Conservation (phyloP, 2,797 vertebrate species). For the Pseudochromis fuscus region DNA sequence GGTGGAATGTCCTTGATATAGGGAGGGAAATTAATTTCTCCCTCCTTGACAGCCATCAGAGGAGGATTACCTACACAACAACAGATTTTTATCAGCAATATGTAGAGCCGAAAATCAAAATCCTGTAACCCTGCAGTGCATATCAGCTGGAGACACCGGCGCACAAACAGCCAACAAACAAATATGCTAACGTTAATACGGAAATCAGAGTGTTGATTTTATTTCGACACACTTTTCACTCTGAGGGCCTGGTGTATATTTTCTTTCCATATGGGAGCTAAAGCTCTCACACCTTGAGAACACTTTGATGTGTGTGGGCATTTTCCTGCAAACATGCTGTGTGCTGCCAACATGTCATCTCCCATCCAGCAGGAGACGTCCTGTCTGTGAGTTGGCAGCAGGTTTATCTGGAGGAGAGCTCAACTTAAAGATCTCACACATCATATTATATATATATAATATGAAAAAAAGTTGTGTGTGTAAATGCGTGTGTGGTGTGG, state of each 20-base stretch:
- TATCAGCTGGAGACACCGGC: conserved; percentile 7
- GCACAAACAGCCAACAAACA: not conserved
- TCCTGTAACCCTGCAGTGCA: not conserved
- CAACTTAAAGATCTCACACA: conserved; percentile 6
- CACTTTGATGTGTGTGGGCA: conserved; percentile 20
- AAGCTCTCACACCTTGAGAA: conserved; percentile 27
- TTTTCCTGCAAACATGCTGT: conserved; percentile 69
- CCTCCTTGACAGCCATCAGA: conserved; percentile 29
- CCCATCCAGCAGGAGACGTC: conserved; percentile 39
- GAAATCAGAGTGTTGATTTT: conserved; percentile 57
- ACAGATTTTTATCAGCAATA: conserved; percentile 43
- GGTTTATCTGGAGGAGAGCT: conserved; percentile 10
- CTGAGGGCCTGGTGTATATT: conserved; percentile 31
- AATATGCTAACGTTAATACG: not conserved
- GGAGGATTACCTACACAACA: conserved; percentile 24
- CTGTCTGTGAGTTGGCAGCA: conserved; percentile 21
- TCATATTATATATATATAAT: no score
- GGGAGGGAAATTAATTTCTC: conserved; percentile 2
- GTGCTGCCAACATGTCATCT: conserved; percentile 77
- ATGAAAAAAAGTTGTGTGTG: conserved; percentile 54
- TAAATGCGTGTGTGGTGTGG: not conserved
- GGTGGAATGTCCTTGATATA: conserved; percentile 58
- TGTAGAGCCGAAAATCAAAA: not conserved
- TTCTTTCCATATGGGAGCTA: conserved; percentile 25
- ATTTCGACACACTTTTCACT: conserved; percentile 32